phyloP scores from a whole-genome alignment of 2,113 vertebrate species.

The Dasyornis broadbenti region DNA sequence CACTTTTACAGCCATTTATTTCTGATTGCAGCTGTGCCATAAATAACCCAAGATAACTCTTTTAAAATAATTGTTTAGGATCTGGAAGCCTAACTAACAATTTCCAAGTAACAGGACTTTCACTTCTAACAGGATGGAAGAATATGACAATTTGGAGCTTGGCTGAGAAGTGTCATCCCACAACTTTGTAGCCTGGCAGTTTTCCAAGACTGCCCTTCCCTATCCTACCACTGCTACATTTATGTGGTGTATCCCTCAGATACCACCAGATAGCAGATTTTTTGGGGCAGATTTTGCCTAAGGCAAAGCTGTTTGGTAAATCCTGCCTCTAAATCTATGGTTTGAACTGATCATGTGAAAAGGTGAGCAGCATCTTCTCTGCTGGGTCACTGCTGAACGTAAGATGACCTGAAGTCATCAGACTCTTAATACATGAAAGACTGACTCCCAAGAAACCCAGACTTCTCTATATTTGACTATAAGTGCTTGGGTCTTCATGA shows the following conservation, averaged over 20 bases:
- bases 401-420: background rate
- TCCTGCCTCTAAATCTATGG: background rate
- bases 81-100: background rate
- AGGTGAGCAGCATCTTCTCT: background rate
- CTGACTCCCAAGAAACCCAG: rapidly evolving
- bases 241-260: background rate
- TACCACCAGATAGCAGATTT: background rate
- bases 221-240: background rate
- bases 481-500: background rate
- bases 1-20: conserved; percentile 9
- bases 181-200: background rate
- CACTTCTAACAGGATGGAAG: background rate
- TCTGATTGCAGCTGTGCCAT: background rate
- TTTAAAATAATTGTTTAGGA: background rate
- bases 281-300: background rate
- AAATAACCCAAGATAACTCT: background rate
- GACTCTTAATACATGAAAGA: background rate
- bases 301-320: background rate
- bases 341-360: background rate
- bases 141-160: background rate
- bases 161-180: background rate
- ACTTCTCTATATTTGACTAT: background rate
- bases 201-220: background rate
- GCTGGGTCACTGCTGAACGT: background rate
- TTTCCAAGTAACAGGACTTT: background rate